A percentile compares a stretch with the other conserved stretches of the same genome.
These are phyloP conservation scores for Heteromurus nitidus DNA, from an alignment of 2,888 invertebrate genomes.

Conservation along the genomic window DNA sequence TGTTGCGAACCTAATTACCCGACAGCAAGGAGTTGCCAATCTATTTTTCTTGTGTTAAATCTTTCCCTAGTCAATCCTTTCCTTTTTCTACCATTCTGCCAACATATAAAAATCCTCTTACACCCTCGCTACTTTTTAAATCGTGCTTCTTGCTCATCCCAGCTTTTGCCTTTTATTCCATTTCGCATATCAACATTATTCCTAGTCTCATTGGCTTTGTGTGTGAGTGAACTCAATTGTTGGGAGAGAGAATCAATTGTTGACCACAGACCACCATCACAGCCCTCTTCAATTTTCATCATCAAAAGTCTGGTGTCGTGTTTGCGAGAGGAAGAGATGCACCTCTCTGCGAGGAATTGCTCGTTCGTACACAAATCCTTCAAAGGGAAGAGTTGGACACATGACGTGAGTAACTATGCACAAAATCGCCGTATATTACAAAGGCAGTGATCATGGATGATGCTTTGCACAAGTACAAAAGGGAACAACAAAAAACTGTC, in stretches of 20 bases:
- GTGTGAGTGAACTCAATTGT: conserved; percentile 3
- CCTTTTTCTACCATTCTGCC: conserved; percentile 14
- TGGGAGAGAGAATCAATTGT: background rate
- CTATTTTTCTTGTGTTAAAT: conserved; percentile 48
- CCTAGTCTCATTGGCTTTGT: background rate
- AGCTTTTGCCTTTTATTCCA: conserved; percentile 6
- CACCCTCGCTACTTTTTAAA: background rate
- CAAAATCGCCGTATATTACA: too few species aligned
- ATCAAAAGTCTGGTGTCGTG: too few species aligned
- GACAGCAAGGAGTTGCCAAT: conserved; percentile 65
- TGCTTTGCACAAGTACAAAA: too few species aligned
- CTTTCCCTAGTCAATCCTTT: conserved; percentile 12
- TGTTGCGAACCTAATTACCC: conserved; percentile 65
- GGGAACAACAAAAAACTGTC: too few species aligned
- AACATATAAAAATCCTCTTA: background rate
- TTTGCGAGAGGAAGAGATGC: too few species aligned
- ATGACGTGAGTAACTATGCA: too few species aligned
- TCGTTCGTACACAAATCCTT: too few species aligned
- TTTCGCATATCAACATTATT: background rate
- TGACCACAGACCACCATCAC: background rate
- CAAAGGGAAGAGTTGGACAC: too few species aligned
- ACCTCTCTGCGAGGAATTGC: too few species aligned
- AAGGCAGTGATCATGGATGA: too few species aligned
- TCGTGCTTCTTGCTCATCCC: background rate
- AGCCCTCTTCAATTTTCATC: conserved; percentile 42